Evolutionary conservation across 2,797 vertebrate genomes (phyloP).

Genomic region (Hyperoplus immaculatus): DNA sequence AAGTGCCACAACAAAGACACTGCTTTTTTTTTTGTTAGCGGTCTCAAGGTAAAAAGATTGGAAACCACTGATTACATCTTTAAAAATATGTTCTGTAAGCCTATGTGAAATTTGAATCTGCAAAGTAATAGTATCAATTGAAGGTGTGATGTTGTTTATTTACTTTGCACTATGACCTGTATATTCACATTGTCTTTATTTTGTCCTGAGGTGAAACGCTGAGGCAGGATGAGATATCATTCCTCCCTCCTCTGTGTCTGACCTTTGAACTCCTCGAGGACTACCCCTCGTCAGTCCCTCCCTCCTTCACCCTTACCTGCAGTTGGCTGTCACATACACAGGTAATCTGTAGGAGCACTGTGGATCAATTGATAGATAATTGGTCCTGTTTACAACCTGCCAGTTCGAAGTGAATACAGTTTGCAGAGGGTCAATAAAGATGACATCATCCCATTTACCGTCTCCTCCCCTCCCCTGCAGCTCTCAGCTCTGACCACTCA

Average conservation of each 20-base stretch:
- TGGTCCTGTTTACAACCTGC: not conserved
- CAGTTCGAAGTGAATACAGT: not conserved
- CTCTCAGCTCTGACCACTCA: constrained; percentile 86
- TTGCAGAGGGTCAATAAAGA: not conserved
- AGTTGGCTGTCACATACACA: constrained; percentile 91
- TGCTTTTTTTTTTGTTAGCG: too few species aligned
- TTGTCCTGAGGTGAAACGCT: constrained; percentile 47
- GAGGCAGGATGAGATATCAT: constrained; percentile 85
- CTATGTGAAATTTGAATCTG: too few species aligned
- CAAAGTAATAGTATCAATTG: too few species aligned
- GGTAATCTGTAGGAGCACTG: constrained; percentile 73
- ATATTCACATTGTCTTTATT: not conserved
- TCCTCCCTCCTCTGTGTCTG: constrained; percentile 89
- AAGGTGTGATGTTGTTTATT: too few species aligned
- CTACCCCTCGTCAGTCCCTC: constrained; percentile 90
- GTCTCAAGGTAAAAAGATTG: too few species aligned
- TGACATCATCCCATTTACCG: not conserved
- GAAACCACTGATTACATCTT: too few species aligned
- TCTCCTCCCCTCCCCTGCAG: constrained; percentile 69
- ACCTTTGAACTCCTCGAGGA: constrained; percentile 90
- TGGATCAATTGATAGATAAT: not conserved
- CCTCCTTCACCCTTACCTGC: constrained; percentile 88
- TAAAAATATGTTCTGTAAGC: too few species aligned
- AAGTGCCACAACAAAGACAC: too few species aligned
- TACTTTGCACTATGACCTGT: not conserved